Percentiles rank a stretch among this genome's conserved stretches.
Evolutionary conservation across 2,797 vertebrate species (phyloP).

Genomic region (Alectoris magna): DNA sequence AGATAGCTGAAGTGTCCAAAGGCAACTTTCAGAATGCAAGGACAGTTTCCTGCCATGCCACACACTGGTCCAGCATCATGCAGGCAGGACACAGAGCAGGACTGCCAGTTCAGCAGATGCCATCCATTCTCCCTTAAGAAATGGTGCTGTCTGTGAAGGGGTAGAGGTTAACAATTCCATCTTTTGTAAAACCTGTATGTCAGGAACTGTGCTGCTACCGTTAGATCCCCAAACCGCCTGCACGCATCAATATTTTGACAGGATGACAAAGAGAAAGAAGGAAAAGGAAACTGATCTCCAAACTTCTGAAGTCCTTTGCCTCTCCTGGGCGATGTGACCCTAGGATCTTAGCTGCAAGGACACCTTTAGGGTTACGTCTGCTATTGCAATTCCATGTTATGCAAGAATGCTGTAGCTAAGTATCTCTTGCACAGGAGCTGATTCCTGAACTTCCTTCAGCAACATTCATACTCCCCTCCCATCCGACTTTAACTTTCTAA

Average conservation of each 20-base stretch:
- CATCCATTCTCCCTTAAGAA: background rate
- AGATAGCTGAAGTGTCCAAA: background rate
- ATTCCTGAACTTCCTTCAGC: background rate
- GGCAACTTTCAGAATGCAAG: background rate
- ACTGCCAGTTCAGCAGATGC: background rate
- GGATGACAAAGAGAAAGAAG: background rate
- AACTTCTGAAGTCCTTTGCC: background rate
- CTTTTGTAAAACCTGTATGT: background rate
- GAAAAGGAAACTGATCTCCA: background rate
- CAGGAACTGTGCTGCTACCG: background rate
- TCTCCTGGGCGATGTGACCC: background rate
- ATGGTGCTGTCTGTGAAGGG: fast-evolving
- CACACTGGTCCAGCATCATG: fast-evolving
- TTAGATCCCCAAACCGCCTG: background rate
- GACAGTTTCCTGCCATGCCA: background rate
- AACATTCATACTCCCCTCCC: background rate
- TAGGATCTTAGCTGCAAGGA: background rate
- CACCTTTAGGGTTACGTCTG: background rate
- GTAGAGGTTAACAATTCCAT: background rate
- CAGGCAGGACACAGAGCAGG: fast-evolving
- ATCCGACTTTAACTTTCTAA: background rate
- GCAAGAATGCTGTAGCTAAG: background rate
- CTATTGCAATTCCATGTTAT: background rate
- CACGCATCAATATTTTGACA: fast-evolving
- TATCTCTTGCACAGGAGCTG: fast-evolving